These are phyloP conservation scores for Mormyrops boulengeri DNA, from an alignment of 2,797 vertebrate genomes.

Conservation along the genomic window DNA sequence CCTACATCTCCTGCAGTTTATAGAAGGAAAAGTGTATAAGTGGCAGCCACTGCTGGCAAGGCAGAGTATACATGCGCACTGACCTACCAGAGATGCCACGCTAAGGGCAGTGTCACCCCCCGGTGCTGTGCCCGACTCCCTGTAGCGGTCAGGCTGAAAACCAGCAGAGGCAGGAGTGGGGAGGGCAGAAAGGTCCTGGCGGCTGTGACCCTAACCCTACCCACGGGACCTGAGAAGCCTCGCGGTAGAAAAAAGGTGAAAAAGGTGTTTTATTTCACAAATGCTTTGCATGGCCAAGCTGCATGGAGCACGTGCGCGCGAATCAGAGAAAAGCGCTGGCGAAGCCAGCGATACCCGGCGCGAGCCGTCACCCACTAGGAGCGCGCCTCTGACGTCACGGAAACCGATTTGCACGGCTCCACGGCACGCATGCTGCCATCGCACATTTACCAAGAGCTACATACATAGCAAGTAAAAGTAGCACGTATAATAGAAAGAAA, in stretches of 20 bases:
- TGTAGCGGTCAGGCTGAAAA: neutral
- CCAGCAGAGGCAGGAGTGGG: neutral
- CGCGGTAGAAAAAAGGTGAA: neutral
- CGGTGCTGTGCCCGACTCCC: neutral
- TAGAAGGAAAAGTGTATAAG: neutral
- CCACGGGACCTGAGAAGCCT: neutral
- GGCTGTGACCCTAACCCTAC: neutral
- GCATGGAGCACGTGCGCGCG: neutral
- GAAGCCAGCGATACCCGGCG: neutral
- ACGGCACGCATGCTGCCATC: neutral
- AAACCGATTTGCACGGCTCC: neutral
- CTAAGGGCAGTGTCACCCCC: neutral
- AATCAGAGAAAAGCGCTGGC: neutral
- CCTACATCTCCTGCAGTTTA: neutral
- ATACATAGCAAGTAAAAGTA: neutral
- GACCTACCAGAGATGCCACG: neutral
- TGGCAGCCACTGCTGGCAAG: neutral
- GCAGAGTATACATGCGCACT: neutral
- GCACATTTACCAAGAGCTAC: neutral
- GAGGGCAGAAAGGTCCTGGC: neutral
- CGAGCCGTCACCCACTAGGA: neutral
- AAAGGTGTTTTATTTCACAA: neutral
- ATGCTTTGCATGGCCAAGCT: neutral
- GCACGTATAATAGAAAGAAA: neutral
- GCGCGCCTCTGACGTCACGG: neutral